Percentiles rank a stretch among this genome's conserved stretches.
Conservation (phyloP, 2,888 invertebrate genomes). For the Drosophila kuntzei region DNA sequence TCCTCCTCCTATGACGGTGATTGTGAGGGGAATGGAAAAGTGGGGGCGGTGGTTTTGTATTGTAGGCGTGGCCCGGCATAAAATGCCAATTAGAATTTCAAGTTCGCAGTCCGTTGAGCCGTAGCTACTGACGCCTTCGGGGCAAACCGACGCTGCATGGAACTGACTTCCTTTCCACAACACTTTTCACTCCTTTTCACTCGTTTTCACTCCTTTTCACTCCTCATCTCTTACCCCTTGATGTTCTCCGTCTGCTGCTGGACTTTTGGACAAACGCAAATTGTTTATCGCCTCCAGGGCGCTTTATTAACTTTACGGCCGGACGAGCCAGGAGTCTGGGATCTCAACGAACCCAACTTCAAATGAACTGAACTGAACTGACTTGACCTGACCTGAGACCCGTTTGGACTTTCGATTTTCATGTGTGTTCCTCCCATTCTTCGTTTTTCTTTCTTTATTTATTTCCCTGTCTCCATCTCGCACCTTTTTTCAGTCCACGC, state of each 20-base stretch:
- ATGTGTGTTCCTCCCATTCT: conserved; percentile 43
- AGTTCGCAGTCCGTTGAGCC: conserved; percentile 57
- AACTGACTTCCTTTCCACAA: not conserved
- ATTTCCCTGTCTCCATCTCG: not conserved
- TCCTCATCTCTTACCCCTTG: not conserved
- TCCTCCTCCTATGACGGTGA: not conserved
- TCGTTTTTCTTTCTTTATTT: conserved; percentile 1
- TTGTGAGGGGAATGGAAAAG: not conserved
- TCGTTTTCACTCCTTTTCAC: no score
- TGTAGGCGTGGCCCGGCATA: conserved; percentile 61
- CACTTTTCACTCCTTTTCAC: not conserved
- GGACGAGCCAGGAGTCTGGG: conserved; percentile 22
- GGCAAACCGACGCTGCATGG: conserved; percentile 3
- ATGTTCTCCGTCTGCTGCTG: conserved; percentile 6
- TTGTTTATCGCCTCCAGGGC: conserved; percentile 74
- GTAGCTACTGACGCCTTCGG: conserved; percentile 18
- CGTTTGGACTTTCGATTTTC: conserved; percentile 59
- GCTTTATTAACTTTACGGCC: conserved; percentile 79
- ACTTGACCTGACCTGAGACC: conserved; percentile 21
- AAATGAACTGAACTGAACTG: conserved; percentile 20
- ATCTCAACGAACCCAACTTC: conserved; percentile 3
- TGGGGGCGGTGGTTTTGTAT: not conserved
- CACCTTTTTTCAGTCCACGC: conserved; percentile 31
- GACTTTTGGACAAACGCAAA: conserved; percentile 62
- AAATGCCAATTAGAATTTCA: conserved; percentile 79